Conservation (phyloP, 2,888 invertebrate species). For the Parochlus steinenii region DNA sequence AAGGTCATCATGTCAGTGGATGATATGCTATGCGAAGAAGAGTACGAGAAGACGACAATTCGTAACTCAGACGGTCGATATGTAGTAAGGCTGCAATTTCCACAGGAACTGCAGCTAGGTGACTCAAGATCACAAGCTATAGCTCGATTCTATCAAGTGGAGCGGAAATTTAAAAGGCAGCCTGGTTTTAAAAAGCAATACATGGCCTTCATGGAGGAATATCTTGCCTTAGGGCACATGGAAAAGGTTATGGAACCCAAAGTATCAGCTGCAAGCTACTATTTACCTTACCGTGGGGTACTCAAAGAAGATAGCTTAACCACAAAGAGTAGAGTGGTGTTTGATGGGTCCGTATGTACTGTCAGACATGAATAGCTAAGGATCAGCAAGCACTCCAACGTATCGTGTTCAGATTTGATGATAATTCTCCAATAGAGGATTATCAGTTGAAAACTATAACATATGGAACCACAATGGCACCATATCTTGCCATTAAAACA, state of each 20-base stretch:
- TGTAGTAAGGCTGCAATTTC: conserved; percentile 5
- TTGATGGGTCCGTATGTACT: conserved; percentile 18
- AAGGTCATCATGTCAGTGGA: no score
- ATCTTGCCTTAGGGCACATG: conserved; percentile 5
- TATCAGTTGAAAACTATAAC: conserved; percentile 17
- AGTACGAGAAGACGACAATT: neutral
- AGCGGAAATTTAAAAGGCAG: conserved; percentile 1
- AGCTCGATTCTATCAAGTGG: conserved; percentile 1
- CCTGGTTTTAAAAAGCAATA: neutral
- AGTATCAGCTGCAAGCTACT: conserved; percentile 1
- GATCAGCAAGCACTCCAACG: conserved; percentile 16
- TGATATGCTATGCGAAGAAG: neutral
- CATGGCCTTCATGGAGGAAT: conserved; percentile 3
- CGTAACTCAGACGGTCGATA: conserved; percentile 1
- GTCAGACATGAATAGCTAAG: conserved; percentile 17
- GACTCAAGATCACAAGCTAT: neutral
- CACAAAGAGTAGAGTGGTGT: conserved; percentile 13
- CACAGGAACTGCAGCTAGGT: neutral
- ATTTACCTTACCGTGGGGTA: conserved; percentile 10
- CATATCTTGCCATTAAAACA: conserved; percentile 15
- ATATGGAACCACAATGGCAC: conserved; percentile 17
- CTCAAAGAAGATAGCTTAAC: conserved; percentile 11
- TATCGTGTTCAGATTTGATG: conserved; percentile 17
- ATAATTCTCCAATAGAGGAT: conserved; percentile 12
- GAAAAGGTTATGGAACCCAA: neutral